Evolutionary conservation across 2,113 vertebrate genomes (phyloP), one percentile per base, ranked within the genome.

Genomic region (Corythaixoides concolor): DNA sequence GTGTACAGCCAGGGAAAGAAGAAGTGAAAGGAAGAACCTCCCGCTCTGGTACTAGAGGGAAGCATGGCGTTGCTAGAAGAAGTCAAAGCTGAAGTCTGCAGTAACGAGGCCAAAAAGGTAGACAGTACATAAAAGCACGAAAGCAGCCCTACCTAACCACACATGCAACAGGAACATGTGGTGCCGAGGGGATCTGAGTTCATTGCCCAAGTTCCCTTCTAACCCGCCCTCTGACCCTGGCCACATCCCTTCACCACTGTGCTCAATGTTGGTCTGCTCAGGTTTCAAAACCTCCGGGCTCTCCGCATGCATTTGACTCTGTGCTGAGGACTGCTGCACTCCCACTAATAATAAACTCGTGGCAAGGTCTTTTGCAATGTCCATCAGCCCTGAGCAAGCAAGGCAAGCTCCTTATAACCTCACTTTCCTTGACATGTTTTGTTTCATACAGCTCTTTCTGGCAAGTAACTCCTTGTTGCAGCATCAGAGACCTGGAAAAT

Each of bases 1-100:
- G 41, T 23, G 45, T 69, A 70, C 89, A 82, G 53, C 86, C 8
- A 4, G n/a, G 43, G 63, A 96, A 97, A 95, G 92, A 80, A 96
- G 96, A 97, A 97, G 89, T 83, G 92, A 96, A 97, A 97, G 58
- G 76, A 91, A 87, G 80, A 94, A 75, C 55, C 45, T 85, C 69
- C n/a, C 0, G 0, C 69, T 45, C 66, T 68, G 64, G 52, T 80
- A 50, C 66, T 3, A 5, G 37, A 28, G 70, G 56, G 58, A 24
- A 81, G 28, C 24, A 8, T 19, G 62, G 27, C 11, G 5, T 15
- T 45, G 62, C 39, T 32, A 79, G 68, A 88, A 77, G 47, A 66
- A 82, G 53, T 50, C 4, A 1, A 88, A 88, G 62, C 26, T 58
- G 8, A 53, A 62, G 30, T 58, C 53, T 87, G 80, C 58, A 69